Evolutionary conservation across 1,140 invertebrate species (phyloP), one percentile per base, ranked within the genome.

Genomic region (Thalassaphorura encarpata): DNA sequence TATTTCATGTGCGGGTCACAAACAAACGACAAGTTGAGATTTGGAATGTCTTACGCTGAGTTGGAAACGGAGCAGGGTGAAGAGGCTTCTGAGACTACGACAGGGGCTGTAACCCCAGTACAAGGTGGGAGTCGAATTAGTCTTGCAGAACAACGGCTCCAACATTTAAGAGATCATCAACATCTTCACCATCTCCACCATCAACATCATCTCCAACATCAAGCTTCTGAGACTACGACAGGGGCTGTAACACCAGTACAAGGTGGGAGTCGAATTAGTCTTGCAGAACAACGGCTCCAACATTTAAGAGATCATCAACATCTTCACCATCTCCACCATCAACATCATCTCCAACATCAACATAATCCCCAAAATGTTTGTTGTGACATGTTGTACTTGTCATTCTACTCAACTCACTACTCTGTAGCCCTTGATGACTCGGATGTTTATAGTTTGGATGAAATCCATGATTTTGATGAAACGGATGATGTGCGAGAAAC

Each of bases 381-480:
- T n/a, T 23, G 42, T 19, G 52, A 33, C 29, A 85, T 85, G 83
- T 76, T 87, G 74, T 80, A 82, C 69, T 71, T 87, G 71, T 82
- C 87, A 69, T 86, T 83, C 73, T 87, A 82, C 69, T 86, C 84
- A 56, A 83, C 85, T 21, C 63, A 69, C 16, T 67, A 73, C 42
- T 56, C 48, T 48, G 62, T 70, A n/a, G 64, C 68, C n/a, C 66
- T 71, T 41, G 67, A 70, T 54, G 80, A 80, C 68, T 77, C 78
- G 69, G 78, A 79, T 62, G 79, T 83, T 63, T 85, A 87, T 72
- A 79, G 81, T 26, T 75, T 83, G 66, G 83, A 86, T 69, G 80
- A 86, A 66, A 89, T 89, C 72, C 86, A 86, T 73, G 86, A 89
- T 70, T 89, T 89, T 71, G 85, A 86, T 62, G 74, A 61, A 29